Base-by-base conservation (phyloP, 2,888 invertebrate species). In the Hypena proboscidalis region DNA sequence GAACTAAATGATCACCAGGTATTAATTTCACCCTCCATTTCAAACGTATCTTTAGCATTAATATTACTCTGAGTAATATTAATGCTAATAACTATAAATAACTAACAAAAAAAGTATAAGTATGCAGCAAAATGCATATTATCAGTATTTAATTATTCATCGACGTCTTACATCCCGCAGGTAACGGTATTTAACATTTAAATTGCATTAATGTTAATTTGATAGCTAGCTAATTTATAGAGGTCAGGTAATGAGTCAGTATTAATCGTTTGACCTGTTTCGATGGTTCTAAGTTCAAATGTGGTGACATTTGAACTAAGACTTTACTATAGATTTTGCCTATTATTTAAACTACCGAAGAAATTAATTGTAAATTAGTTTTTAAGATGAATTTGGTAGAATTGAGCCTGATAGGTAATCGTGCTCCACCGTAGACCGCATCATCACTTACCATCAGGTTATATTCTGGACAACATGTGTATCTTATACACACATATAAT, bases 21-120 rank as follows among this genome's bases (percentile, higher is more conserved):
- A 9, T 20, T 54, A 1, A 27, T 35, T 46, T 27, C 34, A 27
- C 47, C 32, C 39, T 46, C 4, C 13, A 35, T 31, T 45, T 35
- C 32, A 6, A 30, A 27, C 29, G 4, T 20, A 32, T 33, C 3
- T 11, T 7, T 26, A 26, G 17, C 11, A 31, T 20, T 31, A 20
- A 6, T 20, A 11, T 31, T 11, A 31, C 31, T 6, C 20, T 9
- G 11, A 10, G 7, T 5, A 14, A 19, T 21, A 29, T 49, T 17
- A 5, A 7, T 8, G n/a, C 15, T 31, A 40, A 15, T 4, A 29
- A 9, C 14, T 11, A 37, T 25, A 15, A 7, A 26, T 38, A 19
- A 26, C 36, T 42, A 0, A 27, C 3, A 26, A 22, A 17, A 27
- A 27, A 27, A 3, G 14, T 8, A 13, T 1, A 15, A 2, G 23